Evolutionary conservation across 2,888 invertebrate species (phyloP).

Genomic region (Scaeva pyrastri): DNA sequence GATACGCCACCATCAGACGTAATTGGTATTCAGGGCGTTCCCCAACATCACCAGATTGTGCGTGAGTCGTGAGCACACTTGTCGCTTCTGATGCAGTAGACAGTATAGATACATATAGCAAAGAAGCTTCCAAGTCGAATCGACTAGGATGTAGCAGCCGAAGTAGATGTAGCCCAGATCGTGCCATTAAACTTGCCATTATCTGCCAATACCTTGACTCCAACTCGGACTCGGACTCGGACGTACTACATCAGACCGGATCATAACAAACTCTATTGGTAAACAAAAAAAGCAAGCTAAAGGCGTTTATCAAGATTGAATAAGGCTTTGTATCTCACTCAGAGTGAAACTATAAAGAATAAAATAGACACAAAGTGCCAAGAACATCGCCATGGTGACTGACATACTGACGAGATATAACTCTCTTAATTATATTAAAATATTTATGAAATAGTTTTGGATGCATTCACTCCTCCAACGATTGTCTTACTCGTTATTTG

Average conservation of each 20-base stretch:
- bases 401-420: neutral
- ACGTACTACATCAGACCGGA: slow-evolving; percentile 43
- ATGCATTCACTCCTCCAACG: too few species aligned
- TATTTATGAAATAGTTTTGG: too few species aligned
- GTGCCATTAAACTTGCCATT: slow-evolving; percentile 43
- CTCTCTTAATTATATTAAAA: too few species aligned
- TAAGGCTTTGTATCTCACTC: neutral
- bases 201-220: slow-evolving; percentile 46
- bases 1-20: slow-evolving; percentile 48
- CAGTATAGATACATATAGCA: neutral
- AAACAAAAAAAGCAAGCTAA: slow-evolving; percentile 22
- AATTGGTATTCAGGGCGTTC: slow-evolving; percentile 71
- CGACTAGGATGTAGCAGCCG: slow-evolving; percentile 47
- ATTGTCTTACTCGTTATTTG: too few species aligned
- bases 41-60: slow-evolving; percentile 34
- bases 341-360: slow-evolving; percentile 30
- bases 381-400: neutral
- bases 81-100: slow-evolving; percentile 6
- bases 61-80: slow-evolving; percentile 47
- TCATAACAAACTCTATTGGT: slow-evolving; percentile 34
- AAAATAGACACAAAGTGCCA: neutral
- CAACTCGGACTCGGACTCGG: too few species aligned
- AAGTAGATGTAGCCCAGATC: slow-evolving; percentile 32
- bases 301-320: slow-evolving; percentile 51
- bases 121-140: slow-evolving; percentile 37